phyloP scores from a whole-genome alignment of 2,113 vertebrate species.

The Edolisoma coerulescens region DNA sequence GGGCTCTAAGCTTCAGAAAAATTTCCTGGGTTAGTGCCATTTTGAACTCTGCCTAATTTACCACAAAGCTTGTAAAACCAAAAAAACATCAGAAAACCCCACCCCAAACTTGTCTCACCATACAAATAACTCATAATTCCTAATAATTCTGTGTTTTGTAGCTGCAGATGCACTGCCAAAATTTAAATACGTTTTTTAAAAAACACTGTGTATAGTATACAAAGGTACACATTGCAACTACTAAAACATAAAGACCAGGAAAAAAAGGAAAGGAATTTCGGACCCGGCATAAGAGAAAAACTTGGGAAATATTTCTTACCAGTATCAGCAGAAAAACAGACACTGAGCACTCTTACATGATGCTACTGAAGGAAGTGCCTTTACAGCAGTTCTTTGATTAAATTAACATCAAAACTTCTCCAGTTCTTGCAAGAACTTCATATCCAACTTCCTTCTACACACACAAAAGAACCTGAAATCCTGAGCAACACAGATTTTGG shows the following conservation, averaged over 20 bases:
- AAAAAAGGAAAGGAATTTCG: background rate
- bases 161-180: background rate
- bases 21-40: background rate
- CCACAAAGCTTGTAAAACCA: background rate
- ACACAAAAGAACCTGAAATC: background rate
- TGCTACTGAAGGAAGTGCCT: background rate
- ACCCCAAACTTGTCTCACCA: background rate
- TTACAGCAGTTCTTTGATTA: background rate
- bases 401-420: background rate
- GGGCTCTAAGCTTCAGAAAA: background rate
- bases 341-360: background rate
- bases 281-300: background rate
- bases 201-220: background rate
- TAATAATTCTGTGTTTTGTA: background rate
- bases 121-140: background rate
- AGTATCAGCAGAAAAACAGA: background rate
- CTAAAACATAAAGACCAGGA: background rate
- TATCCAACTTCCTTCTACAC: background rate
- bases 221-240: background rate
- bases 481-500: background rate
- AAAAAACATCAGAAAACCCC: background rate
- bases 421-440: background rate
- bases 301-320: background rate
- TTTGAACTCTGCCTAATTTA: background rate
- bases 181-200: background rate